phyloP scores from a whole-genome alignment of 2,113 vertebrate species.

The Mobula birostris region DNA sequence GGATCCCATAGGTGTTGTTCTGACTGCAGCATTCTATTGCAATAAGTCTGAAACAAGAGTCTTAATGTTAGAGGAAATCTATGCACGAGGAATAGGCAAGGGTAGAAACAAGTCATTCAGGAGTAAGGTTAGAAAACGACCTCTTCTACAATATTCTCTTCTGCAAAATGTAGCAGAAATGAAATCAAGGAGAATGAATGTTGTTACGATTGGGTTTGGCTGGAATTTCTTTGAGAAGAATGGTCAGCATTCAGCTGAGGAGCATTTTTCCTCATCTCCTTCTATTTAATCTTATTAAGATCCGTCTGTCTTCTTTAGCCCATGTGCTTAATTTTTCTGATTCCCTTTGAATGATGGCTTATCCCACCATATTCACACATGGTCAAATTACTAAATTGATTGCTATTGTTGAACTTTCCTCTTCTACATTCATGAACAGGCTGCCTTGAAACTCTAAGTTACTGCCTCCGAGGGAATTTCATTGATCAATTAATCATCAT shows the following conservation, averaged over 20 bases:
- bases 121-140: too few species aligned
- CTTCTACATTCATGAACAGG: neutral
- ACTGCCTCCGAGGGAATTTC: neutral
- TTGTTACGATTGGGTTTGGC: neutral
- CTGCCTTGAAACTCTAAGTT: neutral
- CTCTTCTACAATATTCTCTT: neutral
- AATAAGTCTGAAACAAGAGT: too few species aligned
- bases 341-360: constrained; percentile 1
- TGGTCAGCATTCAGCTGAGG: neutral
- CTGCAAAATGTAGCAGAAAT: neutral
- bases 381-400: neutral
- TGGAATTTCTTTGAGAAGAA: neutral
- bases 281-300: neutral
- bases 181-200: neutral
- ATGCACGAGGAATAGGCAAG: too few species aligned
- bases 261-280: neutral
- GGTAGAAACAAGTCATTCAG: too few species aligned
- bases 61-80: too few species aligned
- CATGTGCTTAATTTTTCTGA: neutral
- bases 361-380: neutral
- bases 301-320: neutral
- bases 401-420: neutral
- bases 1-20: too few species aligned
- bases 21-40: too few species aligned
- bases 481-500: neutral